Evolutionary conservation across 2,113 vertebrate genomes (phyloP).

Genomic region (Neogobius melanostomus): DNA sequence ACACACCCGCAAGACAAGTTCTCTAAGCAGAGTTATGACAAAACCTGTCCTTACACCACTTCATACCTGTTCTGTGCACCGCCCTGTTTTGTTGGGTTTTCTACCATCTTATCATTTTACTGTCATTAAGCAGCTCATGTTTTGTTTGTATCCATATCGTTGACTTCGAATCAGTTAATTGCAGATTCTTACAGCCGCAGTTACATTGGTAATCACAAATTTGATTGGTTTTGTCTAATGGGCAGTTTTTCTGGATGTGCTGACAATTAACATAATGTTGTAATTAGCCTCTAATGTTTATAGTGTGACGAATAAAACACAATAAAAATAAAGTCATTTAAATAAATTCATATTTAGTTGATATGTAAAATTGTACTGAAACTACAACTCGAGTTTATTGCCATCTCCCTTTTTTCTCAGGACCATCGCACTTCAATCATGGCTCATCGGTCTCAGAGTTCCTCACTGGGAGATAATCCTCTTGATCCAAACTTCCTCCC

Average conservation of each 20-base stretch:
- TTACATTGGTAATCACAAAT: background rate
- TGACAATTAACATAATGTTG: background rate
- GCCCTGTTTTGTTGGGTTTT: constrained; percentile 4
- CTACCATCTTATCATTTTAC: constrained; percentile 1
- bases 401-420: no score
- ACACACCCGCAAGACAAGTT: constrained; percentile 41
- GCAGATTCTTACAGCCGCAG: background rate
- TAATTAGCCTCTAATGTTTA: background rate
- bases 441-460: constrained; percentile 95
- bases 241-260: no score
- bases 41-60: constrained; percentile 59
- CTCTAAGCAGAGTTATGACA: constrained; percentile 34
- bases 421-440: constrained; percentile 70
- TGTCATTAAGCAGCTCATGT: constrained; percentile 7
- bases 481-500: constrained; percentile 90
- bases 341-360: no score
- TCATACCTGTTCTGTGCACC: constrained; percentile 21
- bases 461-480: constrained; percentile 90
- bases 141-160: constrained; percentile 9
- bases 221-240: no score
- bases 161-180: constrained; percentile 3
- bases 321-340: no score
- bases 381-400: constrained; percentile 7
- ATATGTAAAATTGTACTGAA: no score
- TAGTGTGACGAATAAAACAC: no score